Evolutionary conservation across 2,888 invertebrate genomes (phyloP), one percentile per base, ranked within the genome.

Genomic region (Caenorhabditis doughertyi): DNA sequence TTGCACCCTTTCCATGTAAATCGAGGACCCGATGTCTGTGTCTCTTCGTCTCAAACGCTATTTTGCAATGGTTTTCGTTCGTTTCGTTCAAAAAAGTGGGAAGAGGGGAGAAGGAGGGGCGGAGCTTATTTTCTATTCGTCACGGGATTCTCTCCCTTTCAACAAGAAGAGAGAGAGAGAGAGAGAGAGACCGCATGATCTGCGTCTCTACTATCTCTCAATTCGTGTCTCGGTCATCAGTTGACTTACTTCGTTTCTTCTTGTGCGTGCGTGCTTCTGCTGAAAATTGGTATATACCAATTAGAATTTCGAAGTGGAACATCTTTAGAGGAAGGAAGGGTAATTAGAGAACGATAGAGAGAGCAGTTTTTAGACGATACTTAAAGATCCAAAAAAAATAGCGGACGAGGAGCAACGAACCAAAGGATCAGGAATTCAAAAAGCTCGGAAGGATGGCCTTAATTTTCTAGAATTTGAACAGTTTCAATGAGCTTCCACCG

Each of bases 151-250:
- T 3, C 42, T 42, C 18, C 18, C 18, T 47, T 18, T 47, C 16
- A 60, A 25, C 23, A 8, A 21, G 35, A 25, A 23, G 53, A 67
- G 42, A 29, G 42, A 25, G 53, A 53, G 67, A 49, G 53, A 53
- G 53, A 67, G 53, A 42, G 68, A 56, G 68, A 68, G 29, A 68
- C n/a, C 9, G 18, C 21, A 27, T 51, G 67, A 67, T 7, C 62
- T 65, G 65, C 65, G 49, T 49, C 53, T 49, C 49, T 25, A 16
- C 7, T 58, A 2, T 32, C 49, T 68, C 53, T 11, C 21, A 29
- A 21, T 47, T 29, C 29, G 64, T 29, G 32, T 23, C n/a, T 60
- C 60, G 29, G 47, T 29, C 62, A 62, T 62, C 64, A 64, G 64
- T 64, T 64, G 64, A 64, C 64, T 64, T 29, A 49, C 51, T 51